Percentiles rank a stretch among this genome's conserved stretches.
phyloP scores from a whole-genome alignment of 1,140 invertebrate genomes.

The Drosophila mayri region DNA sequence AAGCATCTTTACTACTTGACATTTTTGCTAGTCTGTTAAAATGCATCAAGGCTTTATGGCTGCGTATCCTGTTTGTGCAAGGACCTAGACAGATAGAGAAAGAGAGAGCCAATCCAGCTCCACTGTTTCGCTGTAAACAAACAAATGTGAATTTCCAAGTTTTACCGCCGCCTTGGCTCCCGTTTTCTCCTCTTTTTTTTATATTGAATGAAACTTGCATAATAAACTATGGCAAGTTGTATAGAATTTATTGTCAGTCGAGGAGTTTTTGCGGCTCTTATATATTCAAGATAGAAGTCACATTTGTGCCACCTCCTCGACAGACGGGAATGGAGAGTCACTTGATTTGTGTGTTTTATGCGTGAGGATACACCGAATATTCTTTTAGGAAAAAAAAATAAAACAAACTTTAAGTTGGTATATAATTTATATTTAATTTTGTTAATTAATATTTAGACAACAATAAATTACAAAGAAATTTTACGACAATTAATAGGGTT shows the following conservation, averaged over 20 bases:
- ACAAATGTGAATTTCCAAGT: conserved; percentile 51
- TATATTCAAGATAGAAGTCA: conserved; percentile 1
- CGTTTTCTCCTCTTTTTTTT: conserved; percentile 17
- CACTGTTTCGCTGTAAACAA: conserved; percentile 38
- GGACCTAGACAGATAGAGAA: not conserved
- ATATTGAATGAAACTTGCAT: conserved; percentile 46
- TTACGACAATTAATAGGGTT: too few species aligned
- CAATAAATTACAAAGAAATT: not conserved
- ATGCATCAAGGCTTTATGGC: conserved; percentile 31
- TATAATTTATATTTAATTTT: too few species aligned
- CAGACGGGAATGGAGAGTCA: conserved; percentile 7
- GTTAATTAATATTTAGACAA: too few species aligned
- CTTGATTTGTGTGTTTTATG: conserved; percentile 29
- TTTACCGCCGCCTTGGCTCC: conserved; percentile 15
- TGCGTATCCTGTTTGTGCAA: conserved; percentile 3
- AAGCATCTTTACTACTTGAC: conserved; percentile 39
- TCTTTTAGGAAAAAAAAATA: too few species aligned
- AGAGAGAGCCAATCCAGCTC: conserved; percentile 13
- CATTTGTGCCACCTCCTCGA: conserved; percentile 7
- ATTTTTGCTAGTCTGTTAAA: conserved; percentile 22
- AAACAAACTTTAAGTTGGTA: not conserved
- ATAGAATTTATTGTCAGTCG: conserved; percentile 19
- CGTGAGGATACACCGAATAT: conserved; percentile 1
- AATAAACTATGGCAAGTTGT: conserved; percentile 44
- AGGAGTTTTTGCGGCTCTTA: conserved; percentile 19